Evolutionary conservation across 2,888 invertebrate species (phyloP), one percentile per base, ranked within the genome.

Genomic region (Noctua janthina): DNA sequence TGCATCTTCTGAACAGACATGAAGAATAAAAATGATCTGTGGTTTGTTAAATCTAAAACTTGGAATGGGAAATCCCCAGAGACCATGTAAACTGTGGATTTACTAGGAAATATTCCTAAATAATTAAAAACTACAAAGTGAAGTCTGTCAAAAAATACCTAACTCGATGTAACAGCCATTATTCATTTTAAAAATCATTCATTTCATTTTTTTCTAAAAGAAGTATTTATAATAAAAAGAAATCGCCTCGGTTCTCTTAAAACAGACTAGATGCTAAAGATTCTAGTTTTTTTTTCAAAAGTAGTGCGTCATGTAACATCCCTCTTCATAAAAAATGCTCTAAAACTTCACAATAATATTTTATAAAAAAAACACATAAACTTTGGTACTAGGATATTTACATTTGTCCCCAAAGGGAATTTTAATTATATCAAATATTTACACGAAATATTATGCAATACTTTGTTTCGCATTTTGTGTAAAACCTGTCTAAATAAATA

Each of bases 331-430:
- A 84, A 86, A 89, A 89, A 90, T 88, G 82, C 82, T 90, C 46
- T 85, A 81, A 88, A 87, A 84, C 87, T 88, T 87, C 90, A 91
- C 89, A 87, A 91, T 91, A 92, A 87, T 88, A 88, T 85, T 77
- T 79, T 79, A 85, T 88, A 89, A 83, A 84, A 90, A 88, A 90
- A 86, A 91, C 59, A 85, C 82, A 80, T 49, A 90, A 93, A 92
- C 95, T 95, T 95, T 95, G 95, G 94, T 93, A 91, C 90, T 92
- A 91, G 80, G 88, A 90, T 92, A 91, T 89, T 89, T 88, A 87
- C 93, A 94, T 91, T 86, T 90, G 91, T 89, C 73, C 85, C 85
- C 83, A 87, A 85, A 83, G 87, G 80, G 87, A 82, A 83, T 76
- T 77, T 11, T 75, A 64, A 71, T 56, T 70, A 71, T 83, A 87